Evolutionary conservation across 1,140 invertebrate species (phyloP), one percentile per base, ranked within the genome.

Genomic region (Antheraea mylitta): DNA sequence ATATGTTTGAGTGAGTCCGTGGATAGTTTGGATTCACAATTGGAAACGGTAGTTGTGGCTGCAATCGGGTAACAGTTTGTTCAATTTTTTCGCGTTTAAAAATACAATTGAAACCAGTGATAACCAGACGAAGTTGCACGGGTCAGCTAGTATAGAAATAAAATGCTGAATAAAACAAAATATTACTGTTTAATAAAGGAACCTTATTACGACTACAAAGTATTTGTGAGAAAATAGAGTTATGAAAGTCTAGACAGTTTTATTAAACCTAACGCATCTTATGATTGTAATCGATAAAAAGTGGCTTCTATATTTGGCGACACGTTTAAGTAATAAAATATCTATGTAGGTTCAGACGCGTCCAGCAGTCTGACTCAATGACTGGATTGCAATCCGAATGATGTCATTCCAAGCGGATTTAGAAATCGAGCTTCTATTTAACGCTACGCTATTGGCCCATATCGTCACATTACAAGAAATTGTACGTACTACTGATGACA

Each of bases 341-440:
- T 8, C 8, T 42, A 42, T 8, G 38, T 16, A 45, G 16, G 36
- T n/a, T 66, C 59, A 61, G 45, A 10, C 59, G 77, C 78, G 81
- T 60, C 81, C 64, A 74, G 68, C 79, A 74, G 79, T 76, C 78
- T 82, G 74, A 75, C 70, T 77, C 69, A 76, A 77, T 77, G 64
- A 60, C 45, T 71, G 18, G 45, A 67, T 38, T 68, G 68, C 63
- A 70, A 68, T 18, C 48, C 10, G 37, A 69, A 76, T 83, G 81
- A 83, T 77, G 80, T 85, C 81, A 83, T 81, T 11, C 45, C 19
- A 65, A 18, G 68, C 78, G 58, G 74, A 82, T 81, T 86, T 86
- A 82, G 77, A 85, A 83, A 81, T 68, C 72, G 69, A 75, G 71
- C 72, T 68, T 75, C 72, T 59, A 66, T 66, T 65, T 66, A 74